Conservation (phyloP, 1,140 invertebrate species). For the Propsilocerus akamusi region DNA sequence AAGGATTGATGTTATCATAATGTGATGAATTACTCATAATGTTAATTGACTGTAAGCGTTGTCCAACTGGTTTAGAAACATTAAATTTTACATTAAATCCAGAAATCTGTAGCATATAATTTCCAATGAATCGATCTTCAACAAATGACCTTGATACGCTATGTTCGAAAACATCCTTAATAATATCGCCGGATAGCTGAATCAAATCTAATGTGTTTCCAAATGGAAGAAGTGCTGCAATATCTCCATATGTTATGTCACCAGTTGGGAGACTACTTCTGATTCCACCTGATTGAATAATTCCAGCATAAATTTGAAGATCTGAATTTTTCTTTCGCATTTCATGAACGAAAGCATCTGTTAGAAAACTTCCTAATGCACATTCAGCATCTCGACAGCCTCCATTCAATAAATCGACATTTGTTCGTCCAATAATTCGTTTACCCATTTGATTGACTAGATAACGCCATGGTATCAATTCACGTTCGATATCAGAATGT, state of each 20-base stretch:
- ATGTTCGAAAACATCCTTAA: constrained; percentile 29
- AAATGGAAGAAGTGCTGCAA: constrained; percentile 47
- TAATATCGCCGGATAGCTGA: constrained; percentile 36
- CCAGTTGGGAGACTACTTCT: background rate
- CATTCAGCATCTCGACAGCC: constrained; percentile 42
- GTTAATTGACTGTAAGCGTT: constrained; percentile 32
- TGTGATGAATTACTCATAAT: constrained; percentile 41
- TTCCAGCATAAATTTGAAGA: background rate
- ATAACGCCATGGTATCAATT: constrained; percentile 35
- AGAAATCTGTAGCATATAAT: constrained; percentile 38
- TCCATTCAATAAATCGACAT: constrained; percentile 33
- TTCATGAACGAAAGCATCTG: constrained; percentile 51
- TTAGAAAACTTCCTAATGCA: constrained; percentile 56
- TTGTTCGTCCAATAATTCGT: constrained; percentile 32
- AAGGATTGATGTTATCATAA: constrained; percentile 30
- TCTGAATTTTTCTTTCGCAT: constrained; percentile 28
- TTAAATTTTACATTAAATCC: constrained; percentile 29
- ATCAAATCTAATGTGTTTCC: constrained; percentile 46
- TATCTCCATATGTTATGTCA: constrained; percentile 38
- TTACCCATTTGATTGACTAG: constrained; percentile 34
- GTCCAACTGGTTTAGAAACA: constrained; percentile 28
- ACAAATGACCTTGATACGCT: constrained; percentile 8
- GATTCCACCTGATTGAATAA: background rate
- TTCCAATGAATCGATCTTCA: constrained; percentile 24
- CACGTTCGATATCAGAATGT: constrained; percentile 21